Percentiles rank a stretch among this genome's conserved stretches.
Evolutionary conservation across 1,140 invertebrate species (phyloP).

Genomic region (Platorchestia sp.): DNA sequence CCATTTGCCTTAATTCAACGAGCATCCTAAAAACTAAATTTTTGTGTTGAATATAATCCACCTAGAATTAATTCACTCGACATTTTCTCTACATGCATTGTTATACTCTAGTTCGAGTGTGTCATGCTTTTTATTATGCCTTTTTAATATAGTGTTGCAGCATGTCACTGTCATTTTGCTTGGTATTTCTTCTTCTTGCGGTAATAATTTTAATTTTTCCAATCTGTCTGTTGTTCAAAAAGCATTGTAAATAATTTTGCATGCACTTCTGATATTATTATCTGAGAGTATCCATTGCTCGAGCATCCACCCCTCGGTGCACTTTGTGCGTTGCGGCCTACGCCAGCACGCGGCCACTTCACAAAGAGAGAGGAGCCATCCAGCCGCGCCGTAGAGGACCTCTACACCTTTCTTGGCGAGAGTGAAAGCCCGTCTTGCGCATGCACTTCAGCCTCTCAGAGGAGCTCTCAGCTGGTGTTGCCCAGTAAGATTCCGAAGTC

Average conservation of each 20-base stretch:
- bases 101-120: not conserved
- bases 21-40: not conserved
- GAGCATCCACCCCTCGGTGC: not conserved
- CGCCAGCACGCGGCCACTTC: not conserved
- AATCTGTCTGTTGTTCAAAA: not conserved
- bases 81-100: not conserved
- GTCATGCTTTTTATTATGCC: not conserved
- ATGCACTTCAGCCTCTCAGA: constrained; percentile 17
- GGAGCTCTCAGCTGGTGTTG: not conserved
- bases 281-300: not conserved
- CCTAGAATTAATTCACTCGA: not conserved
- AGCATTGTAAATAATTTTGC: not conserved
- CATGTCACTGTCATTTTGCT: not conserved
- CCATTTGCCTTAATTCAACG: too few species aligned
- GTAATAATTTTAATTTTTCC: not conserved
- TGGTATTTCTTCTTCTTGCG: not conserved
- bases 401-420: constrained; percentile 47
- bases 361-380: constrained; percentile 4
- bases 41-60: not conserved
- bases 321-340: not conserved
- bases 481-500: not conserved
- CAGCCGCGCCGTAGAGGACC: not conserved
- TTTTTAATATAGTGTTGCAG: not conserved
- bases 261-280: not conserved
- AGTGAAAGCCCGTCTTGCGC: constrained; percentile 8